Evolutionary conservation across 2,888 invertebrate species (phyloP).

Genomic region (Cantharis nigra): DNA sequence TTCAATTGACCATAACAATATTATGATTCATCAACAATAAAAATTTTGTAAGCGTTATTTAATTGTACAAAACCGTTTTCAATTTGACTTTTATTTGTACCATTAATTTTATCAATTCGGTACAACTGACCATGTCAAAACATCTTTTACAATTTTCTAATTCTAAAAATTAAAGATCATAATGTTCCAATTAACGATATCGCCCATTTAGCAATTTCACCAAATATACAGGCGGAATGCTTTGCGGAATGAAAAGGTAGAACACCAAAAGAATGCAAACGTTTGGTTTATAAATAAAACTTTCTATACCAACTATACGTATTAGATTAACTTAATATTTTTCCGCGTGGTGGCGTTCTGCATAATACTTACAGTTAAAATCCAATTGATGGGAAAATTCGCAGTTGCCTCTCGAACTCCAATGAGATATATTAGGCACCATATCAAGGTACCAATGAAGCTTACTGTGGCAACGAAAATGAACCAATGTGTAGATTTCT

Average conservation of each 20-base stretch:
- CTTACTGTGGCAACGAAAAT: conserved; percentile 81
- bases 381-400: conserved; percentile 81
- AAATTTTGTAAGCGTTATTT: neutral
- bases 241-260: no score
- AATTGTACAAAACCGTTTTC: neutral
- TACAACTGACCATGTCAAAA: neutral
- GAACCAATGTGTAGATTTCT: conserved; percentile 76
- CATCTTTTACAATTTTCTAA: no score
- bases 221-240: no score
- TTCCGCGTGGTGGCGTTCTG: no score
- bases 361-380: conserved; percentile 71
- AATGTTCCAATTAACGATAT: no score
- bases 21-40: neutral
- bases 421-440: conserved; percentile 80
- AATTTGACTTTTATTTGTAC: neutral
- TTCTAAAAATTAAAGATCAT: no score
- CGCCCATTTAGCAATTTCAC: no score
- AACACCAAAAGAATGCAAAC: no score
- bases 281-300: no score
- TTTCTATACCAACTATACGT: no score
- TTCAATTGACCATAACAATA: neutral
- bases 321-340: no score
- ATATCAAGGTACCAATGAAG: conserved; percentile 81
- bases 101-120: neutral
- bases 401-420: conserved; percentile 76